Evolutionary conservation across 2,888 invertebrate genomes (phyloP).

Genomic region (Melikaiella ostensackeni): DNA sequence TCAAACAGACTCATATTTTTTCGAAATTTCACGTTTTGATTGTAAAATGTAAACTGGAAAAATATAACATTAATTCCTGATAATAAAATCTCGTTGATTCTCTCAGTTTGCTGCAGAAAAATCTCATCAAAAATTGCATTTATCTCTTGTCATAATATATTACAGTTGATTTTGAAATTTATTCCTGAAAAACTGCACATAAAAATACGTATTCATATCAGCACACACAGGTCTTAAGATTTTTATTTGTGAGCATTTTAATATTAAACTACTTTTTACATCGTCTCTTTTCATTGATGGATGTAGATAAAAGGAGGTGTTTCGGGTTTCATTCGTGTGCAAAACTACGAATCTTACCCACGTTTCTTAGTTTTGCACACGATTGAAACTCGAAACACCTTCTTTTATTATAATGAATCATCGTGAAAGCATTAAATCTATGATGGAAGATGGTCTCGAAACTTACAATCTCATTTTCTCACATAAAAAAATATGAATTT

Average conservation of each 20-base stretch:
- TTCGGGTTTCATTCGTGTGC: too few species aligned
- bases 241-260: background rate
- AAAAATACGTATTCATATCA: conserved; percentile 3
- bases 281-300: background rate
- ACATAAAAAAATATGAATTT: background rate
- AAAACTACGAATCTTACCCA: too few species aligned
- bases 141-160: conserved; percentile 12
- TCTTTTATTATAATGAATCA: too few species aligned
- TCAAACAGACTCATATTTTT: background rate
- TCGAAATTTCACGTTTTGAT: background rate
- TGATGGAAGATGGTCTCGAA: too few species aligned
- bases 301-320: too few species aligned
- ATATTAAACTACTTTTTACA: background rate
- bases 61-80: background rate
- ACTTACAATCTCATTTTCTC: background rate
- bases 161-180: conserved; percentile 24
- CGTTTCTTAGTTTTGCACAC: too few species aligned
- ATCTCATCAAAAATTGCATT: conserved; percentile 19
- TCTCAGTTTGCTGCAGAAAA: background rate
- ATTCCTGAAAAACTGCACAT: conserved; percentile 5
- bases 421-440: too few species aligned
- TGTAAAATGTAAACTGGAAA: background rate
- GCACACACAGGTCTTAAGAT: background rate
- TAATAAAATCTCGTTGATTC: background rate
- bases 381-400: too few species aligned